Percentiles rank a stretch among this genome's conserved stretches.
Conservation (phyloP, 1,140 invertebrate species). For the Euglossa dilemma region DNA sequence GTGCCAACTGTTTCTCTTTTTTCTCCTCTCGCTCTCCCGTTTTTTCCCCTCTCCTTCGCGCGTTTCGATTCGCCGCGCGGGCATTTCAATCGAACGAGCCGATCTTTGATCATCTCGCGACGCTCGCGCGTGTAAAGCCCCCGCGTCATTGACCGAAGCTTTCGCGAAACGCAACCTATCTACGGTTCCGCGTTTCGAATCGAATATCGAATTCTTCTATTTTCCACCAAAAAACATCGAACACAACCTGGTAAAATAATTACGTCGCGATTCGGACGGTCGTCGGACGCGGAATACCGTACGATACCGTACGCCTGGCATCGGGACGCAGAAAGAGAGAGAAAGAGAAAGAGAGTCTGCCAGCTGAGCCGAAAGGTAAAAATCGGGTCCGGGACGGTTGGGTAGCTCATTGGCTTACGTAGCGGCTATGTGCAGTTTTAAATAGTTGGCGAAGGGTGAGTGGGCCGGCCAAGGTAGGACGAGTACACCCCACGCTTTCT, state of each 20-base stretch:
- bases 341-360: too few relatives aligned
- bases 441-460: constrained; percentile 78
- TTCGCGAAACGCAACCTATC: too few relatives aligned
- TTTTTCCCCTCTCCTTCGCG: background rate
- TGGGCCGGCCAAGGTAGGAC: constrained; percentile 41
- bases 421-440: constrained; percentile 79
- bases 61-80: background rate
- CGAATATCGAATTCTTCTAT: too few relatives aligned
- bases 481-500: constrained; percentile 61
- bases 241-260: too few relatives aligned
- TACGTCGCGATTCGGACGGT: background rate
- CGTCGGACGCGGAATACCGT: too few relatives aligned
- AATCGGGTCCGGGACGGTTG: background rate
- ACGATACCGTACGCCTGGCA: too few relatives aligned
- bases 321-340: background rate
- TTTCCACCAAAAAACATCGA: too few relatives aligned
- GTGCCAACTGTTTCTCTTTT: constrained; percentile 11
- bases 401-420: constrained; percentile 57
- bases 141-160: too few relatives aligned
- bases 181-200: too few relatives aligned
- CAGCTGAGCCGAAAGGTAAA: background rate
- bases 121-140: too few relatives aligned
- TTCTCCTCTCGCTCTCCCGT: too few relatives aligned
- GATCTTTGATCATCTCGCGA: too few relatives aligned
- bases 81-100: background rate